These are phyloP conservation scores for Himalopsyche anomala DNA, from an alignment of 2,888 invertebrate species.

Conservation along the genomic window DNA sequence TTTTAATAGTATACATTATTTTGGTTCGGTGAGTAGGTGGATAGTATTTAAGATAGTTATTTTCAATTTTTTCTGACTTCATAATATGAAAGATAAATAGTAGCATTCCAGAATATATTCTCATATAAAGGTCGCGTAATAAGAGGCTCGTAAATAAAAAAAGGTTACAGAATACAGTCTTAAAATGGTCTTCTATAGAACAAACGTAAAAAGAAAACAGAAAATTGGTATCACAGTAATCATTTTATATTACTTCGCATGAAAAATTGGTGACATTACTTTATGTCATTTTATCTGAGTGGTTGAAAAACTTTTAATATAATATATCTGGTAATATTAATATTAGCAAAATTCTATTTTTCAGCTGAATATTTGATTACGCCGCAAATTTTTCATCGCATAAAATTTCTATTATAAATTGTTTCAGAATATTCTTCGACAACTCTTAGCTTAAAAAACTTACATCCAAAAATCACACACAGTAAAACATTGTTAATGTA, in stretches of 20 bases:
- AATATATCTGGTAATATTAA: no score
- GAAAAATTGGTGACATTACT: slow-evolving; percentile 58
- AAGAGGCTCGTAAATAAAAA: slow-evolving; percentile 46
- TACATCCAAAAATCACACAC: no score
- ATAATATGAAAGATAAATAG: slow-evolving; percentile 20
- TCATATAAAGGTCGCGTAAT: slow-evolving; percentile 39
- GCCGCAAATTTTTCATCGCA: no score
- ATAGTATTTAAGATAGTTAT: not conserved
- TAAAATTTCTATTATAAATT: no score
- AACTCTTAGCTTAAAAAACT: no score
- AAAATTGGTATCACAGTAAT: slow-evolving; percentile 48
- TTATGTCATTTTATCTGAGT: slow-evolving; percentile 41
- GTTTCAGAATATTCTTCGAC: no score
- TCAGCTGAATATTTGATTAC: no score
- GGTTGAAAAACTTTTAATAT: not conserved
- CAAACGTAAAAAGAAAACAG: slow-evolving; percentile 46
- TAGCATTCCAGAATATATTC: slow-evolving; percentile 16
- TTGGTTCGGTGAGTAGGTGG: no score
- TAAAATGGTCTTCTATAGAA: slow-evolving; percentile 33
- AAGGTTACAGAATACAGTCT: slow-evolving; percentile 45
- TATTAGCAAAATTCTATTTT: no score
- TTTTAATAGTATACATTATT: no score
- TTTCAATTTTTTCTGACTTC: slow-evolving; percentile 4
- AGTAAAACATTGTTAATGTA: no score
- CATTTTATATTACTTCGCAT: slow-evolving; percentile 53